Conservation (phyloP, 1,140 invertebrate genomes). For the Eupristina koningsbergeri region DNA sequence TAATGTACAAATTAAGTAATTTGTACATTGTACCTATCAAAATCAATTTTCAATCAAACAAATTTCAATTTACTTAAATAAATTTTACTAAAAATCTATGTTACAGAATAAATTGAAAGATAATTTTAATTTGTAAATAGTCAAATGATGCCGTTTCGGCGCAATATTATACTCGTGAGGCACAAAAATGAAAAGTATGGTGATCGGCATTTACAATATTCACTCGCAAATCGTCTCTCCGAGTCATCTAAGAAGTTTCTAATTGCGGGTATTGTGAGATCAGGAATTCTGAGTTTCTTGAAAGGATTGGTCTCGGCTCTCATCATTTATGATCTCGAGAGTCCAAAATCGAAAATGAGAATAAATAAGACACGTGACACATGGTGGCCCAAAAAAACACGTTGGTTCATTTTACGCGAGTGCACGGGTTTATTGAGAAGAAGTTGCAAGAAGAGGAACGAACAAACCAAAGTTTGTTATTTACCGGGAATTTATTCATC, state of each 20-base stretch:
- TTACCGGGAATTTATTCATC: neutral
- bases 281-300: constrained; percentile 29
- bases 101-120: too few relatives aligned
- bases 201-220: too few relatives aligned
- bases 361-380: neutral
- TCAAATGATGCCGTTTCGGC: too few relatives aligned
- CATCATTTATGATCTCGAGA: constrained; percentile 21
- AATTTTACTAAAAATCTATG: too few relatives aligned
- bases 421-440: neutral
- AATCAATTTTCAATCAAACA: too few relatives aligned
- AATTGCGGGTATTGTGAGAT: constrained; percentile 14
- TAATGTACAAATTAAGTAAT: too few relatives aligned
- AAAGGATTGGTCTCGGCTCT: neutral
- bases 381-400: neutral
- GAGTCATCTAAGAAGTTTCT: neutral
- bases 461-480: too few relatives aligned
- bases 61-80: too few relatives aligned
- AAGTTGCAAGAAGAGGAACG: neutral
- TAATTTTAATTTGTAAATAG: too few relatives aligned
- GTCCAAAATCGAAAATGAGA: constrained; percentile 18
- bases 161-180: too few relatives aligned
- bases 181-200: too few relatives aligned
- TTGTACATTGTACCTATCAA: too few relatives aligned
- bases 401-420: neutral
- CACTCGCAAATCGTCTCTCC: neutral